A percentile compares a stretch with the other conserved stretches of the same genome.
Conservation (phyloP, 1,140 invertebrate species). For the Drosophila eugracilis region DNA sequence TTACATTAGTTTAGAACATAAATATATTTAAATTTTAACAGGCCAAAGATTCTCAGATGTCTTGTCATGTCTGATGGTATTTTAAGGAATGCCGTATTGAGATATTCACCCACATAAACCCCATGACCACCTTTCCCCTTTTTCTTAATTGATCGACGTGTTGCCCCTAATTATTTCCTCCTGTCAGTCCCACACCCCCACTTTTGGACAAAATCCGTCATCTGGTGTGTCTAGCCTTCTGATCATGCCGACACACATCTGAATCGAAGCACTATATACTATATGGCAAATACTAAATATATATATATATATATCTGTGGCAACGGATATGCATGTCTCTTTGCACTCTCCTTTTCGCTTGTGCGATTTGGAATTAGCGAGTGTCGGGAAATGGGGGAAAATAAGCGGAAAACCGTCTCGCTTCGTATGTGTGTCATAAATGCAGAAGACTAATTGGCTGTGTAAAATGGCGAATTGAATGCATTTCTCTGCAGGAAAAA, state of each 20-base stretch:
- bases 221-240: conserved; percentile 54
- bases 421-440: conserved; percentile 71
- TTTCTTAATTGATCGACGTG: conserved; percentile 51
- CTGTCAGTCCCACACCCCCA: conserved; percentile 46
- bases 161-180: conserved; percentile 79
- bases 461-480: conserved; percentile 16
- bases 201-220: conserved; percentile 55
- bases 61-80: background rate
- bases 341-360: conserved; percentile 12
- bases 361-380: conserved; percentile 56
- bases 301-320: conserved; percentile 26
- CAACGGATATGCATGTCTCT: conserved; percentile 71
- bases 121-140: background rate
- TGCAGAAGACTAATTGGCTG: conserved; percentile 63
- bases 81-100: conserved; percentile 1
- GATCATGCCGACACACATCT: conserved; percentile 66
- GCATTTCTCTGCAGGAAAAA: conserved; percentile 5
- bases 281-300: background rate
- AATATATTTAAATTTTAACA: background rate
- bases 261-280: conserved; percentile 28
- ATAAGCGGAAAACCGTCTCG: conserved; percentile 69
- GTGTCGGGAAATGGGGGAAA: conserved; percentile 70
- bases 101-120: background rate
- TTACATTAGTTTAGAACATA: no score
- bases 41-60: background rate